These are phyloP conservation scores for Palythoa grandis DNA, from an alignment of 92 coral and sea anemone genomes.

Conservation along the genomic window DNA sequence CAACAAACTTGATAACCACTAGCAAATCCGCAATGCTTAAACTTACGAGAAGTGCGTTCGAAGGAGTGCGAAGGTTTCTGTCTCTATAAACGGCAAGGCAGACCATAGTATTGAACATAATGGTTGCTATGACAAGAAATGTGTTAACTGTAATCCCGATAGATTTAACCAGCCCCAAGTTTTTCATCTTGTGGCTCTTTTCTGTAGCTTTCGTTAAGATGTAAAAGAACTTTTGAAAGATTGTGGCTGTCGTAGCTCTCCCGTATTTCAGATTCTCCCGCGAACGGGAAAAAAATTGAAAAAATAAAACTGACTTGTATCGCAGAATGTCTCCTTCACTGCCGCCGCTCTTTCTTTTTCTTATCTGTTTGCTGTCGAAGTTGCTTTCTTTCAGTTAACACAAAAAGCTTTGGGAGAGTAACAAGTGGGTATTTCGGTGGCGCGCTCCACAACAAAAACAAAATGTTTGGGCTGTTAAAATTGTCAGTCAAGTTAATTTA, in stretches of 20 bases:
- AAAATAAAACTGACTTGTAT: not conserved
- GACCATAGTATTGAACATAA: slow-evolving; percentile 19
- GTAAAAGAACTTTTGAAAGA: not conserved
- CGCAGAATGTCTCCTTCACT: not conserved
- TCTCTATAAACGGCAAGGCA: slow-evolving; percentile 25
- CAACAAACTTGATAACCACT: not conserved
- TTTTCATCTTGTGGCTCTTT: not conserved
- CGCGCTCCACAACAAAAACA: too few species aligned
- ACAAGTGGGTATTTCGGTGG: too few species aligned
- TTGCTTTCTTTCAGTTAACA: too few species aligned
- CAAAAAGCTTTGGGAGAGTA: too few species aligned
- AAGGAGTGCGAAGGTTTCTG: slow-evolving; percentile 30
- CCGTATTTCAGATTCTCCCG: not conserved
- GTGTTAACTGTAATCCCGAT: not conserved
- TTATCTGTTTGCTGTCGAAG: not conserved
- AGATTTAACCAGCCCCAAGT: not conserved
- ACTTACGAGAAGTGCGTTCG: slow-evolving; percentile 30
- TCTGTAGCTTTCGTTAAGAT: not conserved
- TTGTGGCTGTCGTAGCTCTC: not conserved
- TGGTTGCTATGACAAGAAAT: not conserved
- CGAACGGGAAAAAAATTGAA: not conserved
- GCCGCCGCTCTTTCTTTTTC: not conserved
- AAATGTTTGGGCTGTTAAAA: too few species aligned
- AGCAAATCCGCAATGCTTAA: slow-evolving; percentile 19
- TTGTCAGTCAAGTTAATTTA: too few species aligned